A percentile compares a stretch with the other conserved stretches of the same genome.
phyloP scores from a whole-genome alignment of 2,888 invertebrate species.

The Apoderus coryli region DNA sequence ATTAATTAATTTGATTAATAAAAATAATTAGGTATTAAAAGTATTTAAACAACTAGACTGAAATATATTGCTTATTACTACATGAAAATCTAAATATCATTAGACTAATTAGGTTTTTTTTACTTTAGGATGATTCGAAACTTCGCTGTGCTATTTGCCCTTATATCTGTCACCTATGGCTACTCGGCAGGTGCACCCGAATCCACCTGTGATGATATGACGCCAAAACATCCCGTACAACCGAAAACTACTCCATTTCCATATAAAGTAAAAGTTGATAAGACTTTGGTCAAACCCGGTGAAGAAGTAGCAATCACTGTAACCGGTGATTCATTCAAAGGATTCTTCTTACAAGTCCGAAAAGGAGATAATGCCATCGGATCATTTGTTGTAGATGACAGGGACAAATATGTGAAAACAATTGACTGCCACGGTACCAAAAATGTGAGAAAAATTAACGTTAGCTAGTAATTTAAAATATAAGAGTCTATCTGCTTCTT shows the following conservation, averaged over 20 bases:
- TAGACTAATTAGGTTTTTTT: not conserved
- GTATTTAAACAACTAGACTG: too few species aligned
- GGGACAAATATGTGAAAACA: conserved; percentile 37
- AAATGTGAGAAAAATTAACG: conserved; percentile 34
- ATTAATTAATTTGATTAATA: too few species aligned
- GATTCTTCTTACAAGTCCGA: conserved; percentile 52
- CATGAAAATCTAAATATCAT: too few species aligned
- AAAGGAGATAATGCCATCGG: conserved; percentile 46
- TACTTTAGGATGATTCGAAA: conserved; percentile 14
- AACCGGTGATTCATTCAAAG: conserved; percentile 41
- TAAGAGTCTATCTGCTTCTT: too few species aligned
- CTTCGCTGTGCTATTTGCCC: conserved; percentile 12
- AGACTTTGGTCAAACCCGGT: conserved; percentile 25
- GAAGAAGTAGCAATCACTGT: conserved; percentile 40
- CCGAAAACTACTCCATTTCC: conserved; percentile 42
- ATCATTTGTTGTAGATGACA: conserved; percentile 39
- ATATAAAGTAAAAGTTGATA: conserved; percentile 36
- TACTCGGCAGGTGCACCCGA: conserved; percentile 52
- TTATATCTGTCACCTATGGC: conserved; percentile 24
- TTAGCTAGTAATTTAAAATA: too few species aligned
- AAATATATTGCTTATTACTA: too few species aligned
- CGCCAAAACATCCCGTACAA: conserved; percentile 48
- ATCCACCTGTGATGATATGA: conserved; percentile 48
- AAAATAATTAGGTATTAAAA: too few species aligned
- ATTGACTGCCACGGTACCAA: conserved; percentile 38